These are phyloP conservation scores for Mechanitis messenoides DNA, from an alignment of 2,888 invertebrate genomes.

Conservation along the genomic window DNA sequence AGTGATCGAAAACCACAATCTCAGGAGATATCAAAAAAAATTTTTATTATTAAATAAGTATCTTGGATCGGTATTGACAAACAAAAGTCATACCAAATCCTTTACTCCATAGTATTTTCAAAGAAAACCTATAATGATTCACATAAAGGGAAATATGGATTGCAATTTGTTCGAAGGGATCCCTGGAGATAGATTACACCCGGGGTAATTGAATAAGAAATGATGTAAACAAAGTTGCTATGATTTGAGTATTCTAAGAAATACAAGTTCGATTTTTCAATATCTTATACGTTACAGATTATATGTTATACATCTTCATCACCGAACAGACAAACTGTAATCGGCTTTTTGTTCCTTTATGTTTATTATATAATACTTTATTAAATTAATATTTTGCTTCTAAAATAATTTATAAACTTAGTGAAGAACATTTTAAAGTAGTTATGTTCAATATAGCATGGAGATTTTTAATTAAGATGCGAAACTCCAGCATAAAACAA, in stretches of 20 bases:
- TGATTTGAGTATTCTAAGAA: conserved; percentile 5
- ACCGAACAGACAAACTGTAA: too few relatives aligned
- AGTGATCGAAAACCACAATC: too few relatives aligned
- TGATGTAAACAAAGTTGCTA: conserved; percentile 17
- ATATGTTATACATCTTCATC: too few relatives aligned
- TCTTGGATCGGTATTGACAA: background rate
- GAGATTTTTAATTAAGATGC: conserved; percentile 7
- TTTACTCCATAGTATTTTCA: conserved; percentile 1
- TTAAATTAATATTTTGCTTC: background rate
- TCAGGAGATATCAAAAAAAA: too few relatives aligned
- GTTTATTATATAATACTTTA: too few relatives aligned
- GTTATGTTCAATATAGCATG: conserved; percentile 4
- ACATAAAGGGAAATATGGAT: conserved; percentile 19
- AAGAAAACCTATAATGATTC: conserved; percentile 1
- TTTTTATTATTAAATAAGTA: too few relatives aligned
- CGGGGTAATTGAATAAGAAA: conserved; percentile 22
- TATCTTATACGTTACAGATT: too few relatives aligned
- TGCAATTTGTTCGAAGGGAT: conserved; percentile 24
- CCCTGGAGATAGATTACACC: conserved; percentile 20
- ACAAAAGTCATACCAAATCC: background rate
- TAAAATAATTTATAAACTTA: background rate
- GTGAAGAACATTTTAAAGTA: background rate
- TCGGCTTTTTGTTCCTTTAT: too few relatives aligned
- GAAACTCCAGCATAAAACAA: conserved; percentile 1
- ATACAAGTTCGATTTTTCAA: background rate